phyloP scores from a whole-genome alignment of 2,797 vertebrate species.

The Urophycis tenuis region DNA sequence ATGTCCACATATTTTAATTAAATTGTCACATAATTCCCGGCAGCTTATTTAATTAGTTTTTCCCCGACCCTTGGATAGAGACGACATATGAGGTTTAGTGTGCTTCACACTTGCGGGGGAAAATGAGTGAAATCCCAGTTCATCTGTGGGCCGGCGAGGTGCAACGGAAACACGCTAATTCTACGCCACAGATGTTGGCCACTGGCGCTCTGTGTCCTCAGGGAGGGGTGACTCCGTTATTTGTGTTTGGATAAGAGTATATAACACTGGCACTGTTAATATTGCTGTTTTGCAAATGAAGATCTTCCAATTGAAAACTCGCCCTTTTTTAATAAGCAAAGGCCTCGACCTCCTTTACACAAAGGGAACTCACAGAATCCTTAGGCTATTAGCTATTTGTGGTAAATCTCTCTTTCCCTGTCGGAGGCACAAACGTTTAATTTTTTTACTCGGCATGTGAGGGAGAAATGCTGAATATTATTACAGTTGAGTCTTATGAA shows the following conservation, averaged over 20 bases:
- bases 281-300: slow-evolving; percentile 62
- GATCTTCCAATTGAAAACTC: slow-evolving; percentile 63
- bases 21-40: slow-evolving; percentile 27
- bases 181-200: slow-evolving; percentile 64
- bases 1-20: slow-evolving; percentile 23
- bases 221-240: slow-evolving; percentile 64
- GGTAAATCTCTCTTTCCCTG: slow-evolving; percentile 35
- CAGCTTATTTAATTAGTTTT: slow-evolving; percentile 23
- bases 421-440: slow-evolving; percentile 27
- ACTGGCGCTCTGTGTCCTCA: slow-evolving; percentile 40
- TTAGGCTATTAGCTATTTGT: slow-evolving; percentile 56
- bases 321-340: slow-evolving; percentile 55
- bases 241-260: slow-evolving; percentile 61
- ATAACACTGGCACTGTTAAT: slow-evolving; percentile 60
- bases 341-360: slow-evolving; percentile 30
- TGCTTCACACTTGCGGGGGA: slow-evolving; percentile 16
- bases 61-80: slow-evolving; percentile 21
- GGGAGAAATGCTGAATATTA: neutral
- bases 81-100: slow-evolving; percentile 27
- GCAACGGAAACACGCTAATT: slow-evolving; percentile 44
- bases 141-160: slow-evolving; percentile 36
- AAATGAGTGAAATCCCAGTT: slow-evolving; percentile 25
- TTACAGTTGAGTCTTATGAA: neutral
- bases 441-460: slow-evolving; percentile 8
- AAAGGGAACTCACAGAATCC: slow-evolving; percentile 45